phyloP scores from a whole-genome alignment of 2,888 invertebrate species.

The Tortrix viridana region DNA sequence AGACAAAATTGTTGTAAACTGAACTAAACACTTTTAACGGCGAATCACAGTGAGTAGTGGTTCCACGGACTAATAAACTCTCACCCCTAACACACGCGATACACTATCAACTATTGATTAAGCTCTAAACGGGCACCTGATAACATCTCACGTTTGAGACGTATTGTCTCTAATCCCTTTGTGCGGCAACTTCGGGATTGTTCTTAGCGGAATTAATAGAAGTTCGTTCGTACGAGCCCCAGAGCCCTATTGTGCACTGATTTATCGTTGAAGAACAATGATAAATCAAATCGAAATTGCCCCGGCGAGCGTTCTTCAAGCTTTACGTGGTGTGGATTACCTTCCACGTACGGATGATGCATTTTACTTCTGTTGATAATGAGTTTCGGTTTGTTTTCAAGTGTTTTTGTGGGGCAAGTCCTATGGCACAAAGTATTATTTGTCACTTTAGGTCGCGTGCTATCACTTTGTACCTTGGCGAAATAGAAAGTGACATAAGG shows the following conservation, averaged over 20 bases:
- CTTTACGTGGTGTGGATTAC: slow-evolving; percentile 44
- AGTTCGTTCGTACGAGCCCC: slow-evolving; percentile 70
- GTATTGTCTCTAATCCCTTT: slow-evolving; percentile 78
- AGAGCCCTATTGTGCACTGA: slow-evolving; percentile 77
- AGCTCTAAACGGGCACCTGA: slow-evolving; percentile 50
- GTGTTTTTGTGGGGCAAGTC: background rate
- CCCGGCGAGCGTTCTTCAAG: slow-evolving; percentile 61
- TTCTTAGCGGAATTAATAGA: slow-evolving; percentile 82
- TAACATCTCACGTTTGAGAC: slow-evolving; percentile 73
- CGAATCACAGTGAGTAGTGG: too few relatives aligned
- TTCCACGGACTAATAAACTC: background rate
- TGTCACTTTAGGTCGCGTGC: too few relatives aligned
- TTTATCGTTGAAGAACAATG: slow-evolving; percentile 82
- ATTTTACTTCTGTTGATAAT: slow-evolving; percentile 26
- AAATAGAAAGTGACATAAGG: too few relatives aligned
- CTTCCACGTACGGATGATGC: slow-evolving; percentile 32
- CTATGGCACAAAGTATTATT: too few relatives aligned
- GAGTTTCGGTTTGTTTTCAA: slow-evolving; percentile 14
- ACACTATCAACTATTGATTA: slow-evolving; percentile 39
- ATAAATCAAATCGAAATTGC: slow-evolving; percentile 83
- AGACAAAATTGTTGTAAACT: too few relatives aligned
- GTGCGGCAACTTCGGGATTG: slow-evolving; percentile 73
- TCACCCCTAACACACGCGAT: slow-evolving; percentile 21
- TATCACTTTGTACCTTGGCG: too few relatives aligned
- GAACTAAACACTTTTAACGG: too few relatives aligned